phyloP scores from a whole-genome alignment of 1,140 invertebrate genomes.

The Camponotus pennsylvanicus region DNA sequence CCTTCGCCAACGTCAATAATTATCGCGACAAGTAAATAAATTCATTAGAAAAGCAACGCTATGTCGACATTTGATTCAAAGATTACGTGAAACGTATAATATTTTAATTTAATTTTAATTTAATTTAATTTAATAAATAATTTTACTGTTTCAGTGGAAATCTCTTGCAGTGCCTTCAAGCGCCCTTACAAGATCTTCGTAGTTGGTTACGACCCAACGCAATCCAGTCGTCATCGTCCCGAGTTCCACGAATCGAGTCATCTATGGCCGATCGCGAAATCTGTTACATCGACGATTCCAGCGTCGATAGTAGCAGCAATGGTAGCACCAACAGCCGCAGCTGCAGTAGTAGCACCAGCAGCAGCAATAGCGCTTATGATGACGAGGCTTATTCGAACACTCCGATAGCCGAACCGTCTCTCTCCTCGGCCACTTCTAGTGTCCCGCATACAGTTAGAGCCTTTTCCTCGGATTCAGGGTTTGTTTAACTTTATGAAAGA shows the following conservation, averaged over 20 bases:
- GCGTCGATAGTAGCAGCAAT: slow-evolving; percentile 67
- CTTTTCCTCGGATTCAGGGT: slow-evolving; percentile 87
- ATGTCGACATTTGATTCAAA: neutral
- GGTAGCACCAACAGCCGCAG: slow-evolving; percentile 64
- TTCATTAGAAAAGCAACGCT: neutral
- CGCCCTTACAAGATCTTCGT: slow-evolving; percentile 86
- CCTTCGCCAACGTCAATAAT: slow-evolving; percentile 87
- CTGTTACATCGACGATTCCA: slow-evolving; percentile 81
- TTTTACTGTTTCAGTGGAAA: slow-evolving; percentile 84
- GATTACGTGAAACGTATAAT: neutral
- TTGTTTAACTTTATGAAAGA: slow-evolving; percentile 55
- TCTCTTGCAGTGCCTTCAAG: slow-evolving; percentile 88
- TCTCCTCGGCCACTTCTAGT: slow-evolving; percentile 80
- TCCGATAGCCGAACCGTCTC: slow-evolving; percentile 77
- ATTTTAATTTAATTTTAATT: neutral
- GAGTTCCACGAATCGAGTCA: slow-evolving; percentile 78
- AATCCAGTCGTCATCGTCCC: slow-evolving; percentile 77
- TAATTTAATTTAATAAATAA: neutral
- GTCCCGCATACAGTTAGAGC: slow-evolving; percentile 80
- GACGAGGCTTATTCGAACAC: slow-evolving; percentile 80
- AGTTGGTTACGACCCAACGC: slow-evolving; percentile 87
- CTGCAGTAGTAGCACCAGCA: slow-evolving; percentile 68
- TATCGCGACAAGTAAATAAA: slow-evolving; percentile 86
- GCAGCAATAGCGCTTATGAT: slow-evolving; percentile 81
- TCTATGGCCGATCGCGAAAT: slow-evolving; percentile 77